A percentile compares a stretch with the other conserved stretches of the same genome.
Conservation (phyloP, 2,888 invertebrate genomes). For the Oeneis ivallda region DNA sequence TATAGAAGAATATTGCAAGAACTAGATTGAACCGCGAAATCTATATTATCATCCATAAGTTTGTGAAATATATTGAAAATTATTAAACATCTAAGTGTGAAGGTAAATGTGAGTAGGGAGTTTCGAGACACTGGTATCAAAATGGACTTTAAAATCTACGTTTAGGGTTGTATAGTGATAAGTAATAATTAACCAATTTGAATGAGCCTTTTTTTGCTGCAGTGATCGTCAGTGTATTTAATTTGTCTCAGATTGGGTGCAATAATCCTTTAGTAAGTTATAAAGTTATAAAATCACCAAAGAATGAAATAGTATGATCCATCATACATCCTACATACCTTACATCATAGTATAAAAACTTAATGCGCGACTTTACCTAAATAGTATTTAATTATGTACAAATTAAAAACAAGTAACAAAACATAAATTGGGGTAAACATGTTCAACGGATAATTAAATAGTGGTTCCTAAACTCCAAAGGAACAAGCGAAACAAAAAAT, state of each 20-base stretch:
- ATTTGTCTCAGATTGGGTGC: background rate
- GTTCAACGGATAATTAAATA: slow-evolving; percentile 30
- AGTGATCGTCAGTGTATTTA: too few relatives aligned
- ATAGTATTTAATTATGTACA: slow-evolving; percentile 41
- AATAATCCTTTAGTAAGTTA: background rate
- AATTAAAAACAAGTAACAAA: slow-evolving; percentile 39
- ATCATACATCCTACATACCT: slow-evolving; percentile 8
- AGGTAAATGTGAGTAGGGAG: background rate
- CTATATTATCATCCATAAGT: background rate
- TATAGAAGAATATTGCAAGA: background rate
- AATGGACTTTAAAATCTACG: background rate
- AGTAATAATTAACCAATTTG: background rate
- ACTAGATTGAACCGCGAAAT: background rate
- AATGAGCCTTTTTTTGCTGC: background rate
- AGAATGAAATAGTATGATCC: background rate
- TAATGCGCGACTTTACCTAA: slow-evolving; percentile 38
- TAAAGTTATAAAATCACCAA: slow-evolving; percentile 3
- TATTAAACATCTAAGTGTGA: too few relatives aligned
- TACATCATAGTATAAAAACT: slow-evolving; percentile 24
- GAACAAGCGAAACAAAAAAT: slow-evolving; percentile 9
- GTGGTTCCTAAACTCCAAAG: background rate
- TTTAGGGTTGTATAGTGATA: background rate
- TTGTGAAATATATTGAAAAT: background rate
- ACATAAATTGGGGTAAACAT: slow-evolving; percentile 34
- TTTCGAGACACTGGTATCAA: background rate